These are phyloP conservation scores for Brassicogethes aeneus DNA, from an alignment of 2,888 invertebrate species.

Conservation along the genomic window DNA sequence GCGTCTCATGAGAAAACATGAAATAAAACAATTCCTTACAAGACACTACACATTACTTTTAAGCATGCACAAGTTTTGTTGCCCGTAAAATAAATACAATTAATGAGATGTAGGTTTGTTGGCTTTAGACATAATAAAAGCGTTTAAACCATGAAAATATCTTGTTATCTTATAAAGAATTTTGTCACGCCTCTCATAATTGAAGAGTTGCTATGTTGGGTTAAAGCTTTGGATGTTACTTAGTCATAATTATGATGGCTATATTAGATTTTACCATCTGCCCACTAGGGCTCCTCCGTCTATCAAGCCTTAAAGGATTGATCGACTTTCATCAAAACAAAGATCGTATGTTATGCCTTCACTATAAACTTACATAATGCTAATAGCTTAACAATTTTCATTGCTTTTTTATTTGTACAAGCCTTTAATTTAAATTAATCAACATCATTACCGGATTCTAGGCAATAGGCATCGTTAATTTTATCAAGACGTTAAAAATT, in stretches of 20 bases:
- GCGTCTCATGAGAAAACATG: too few relatives aligned
- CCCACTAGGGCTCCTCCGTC: constrained; percentile 15
- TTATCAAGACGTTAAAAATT: too few relatives aligned
- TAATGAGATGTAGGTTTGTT: not conserved
- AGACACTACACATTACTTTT: too few relatives aligned
- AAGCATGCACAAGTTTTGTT: too few relatives aligned
- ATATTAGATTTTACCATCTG: constrained; percentile 14
- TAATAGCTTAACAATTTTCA: too few relatives aligned
- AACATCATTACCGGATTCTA: too few relatives aligned
- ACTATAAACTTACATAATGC: too few relatives aligned
- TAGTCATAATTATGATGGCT: constrained; percentile 14
- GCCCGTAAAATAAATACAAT: not conserved
- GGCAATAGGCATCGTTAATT: too few relatives aligned
- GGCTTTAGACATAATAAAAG: not conserved
- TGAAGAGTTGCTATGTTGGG: not conserved
- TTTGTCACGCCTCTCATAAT: constrained; percentile 4
- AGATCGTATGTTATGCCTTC: not conserved
- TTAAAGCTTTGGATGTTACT: constrained; percentile 8
- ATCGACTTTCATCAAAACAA: constrained; percentile 2
- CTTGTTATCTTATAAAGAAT: constrained; percentile 2
- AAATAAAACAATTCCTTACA: too few relatives aligned
- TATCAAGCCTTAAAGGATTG: constrained; percentile 9
- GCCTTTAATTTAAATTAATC: too few relatives aligned
- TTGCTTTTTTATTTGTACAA: too few relatives aligned
- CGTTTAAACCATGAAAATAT: constrained; percentile 1